Base-by-base conservation (phyloP, 2,888 invertebrate genomes). In the Tenthredo mesomela region DNA sequence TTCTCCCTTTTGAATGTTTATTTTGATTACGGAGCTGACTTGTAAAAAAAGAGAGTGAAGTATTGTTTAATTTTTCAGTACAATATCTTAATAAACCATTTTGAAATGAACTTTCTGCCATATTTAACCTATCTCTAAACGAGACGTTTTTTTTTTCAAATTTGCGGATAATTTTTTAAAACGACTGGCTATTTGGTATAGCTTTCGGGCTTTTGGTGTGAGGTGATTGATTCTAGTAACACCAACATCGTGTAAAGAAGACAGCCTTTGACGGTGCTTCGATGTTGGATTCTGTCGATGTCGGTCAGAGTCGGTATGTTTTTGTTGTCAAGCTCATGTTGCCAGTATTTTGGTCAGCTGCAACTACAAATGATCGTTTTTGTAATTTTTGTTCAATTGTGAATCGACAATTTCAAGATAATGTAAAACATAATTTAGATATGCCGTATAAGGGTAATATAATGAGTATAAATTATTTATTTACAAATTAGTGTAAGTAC, bases 1-100 rank as follows among this genome's bases (percentile, higher is more conserved):
- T 83, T 84, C 85, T 29, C 5, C 85, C 85, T 29, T 65, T 73
- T 21, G 18, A 40, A 18, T 85, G 73, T 70, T 47, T 85, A 37
- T n/a, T 18, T 61, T 85, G 83, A 43, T 73, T 73, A 21, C 71
- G 71, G 1, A 73, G 71, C 21, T 73, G 71, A 21, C 71, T 73
- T 73, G 6, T 40, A 43, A 73, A 43, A 37, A 73, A 73, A 43
- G 37, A 10, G 37, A 37, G 29, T 9, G 71, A 18, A n/a, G 43
- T 18, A n/a, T n/a, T 73, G 71, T 73, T 73, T 9, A 43, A 73
- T 73, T 73, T 73, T 37, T n/a, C 71, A 37, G 71, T 40, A 1
- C 43, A 73, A 73, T 43, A 40, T 43, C 18, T 4, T 43, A 73
- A 43, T 18, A 43, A 43, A 40, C 40, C 71, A 21, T 21, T 43